Conservation (phyloP, 1,140 invertebrate genomes). For the Plectrocnemia conspersa region DNA sequence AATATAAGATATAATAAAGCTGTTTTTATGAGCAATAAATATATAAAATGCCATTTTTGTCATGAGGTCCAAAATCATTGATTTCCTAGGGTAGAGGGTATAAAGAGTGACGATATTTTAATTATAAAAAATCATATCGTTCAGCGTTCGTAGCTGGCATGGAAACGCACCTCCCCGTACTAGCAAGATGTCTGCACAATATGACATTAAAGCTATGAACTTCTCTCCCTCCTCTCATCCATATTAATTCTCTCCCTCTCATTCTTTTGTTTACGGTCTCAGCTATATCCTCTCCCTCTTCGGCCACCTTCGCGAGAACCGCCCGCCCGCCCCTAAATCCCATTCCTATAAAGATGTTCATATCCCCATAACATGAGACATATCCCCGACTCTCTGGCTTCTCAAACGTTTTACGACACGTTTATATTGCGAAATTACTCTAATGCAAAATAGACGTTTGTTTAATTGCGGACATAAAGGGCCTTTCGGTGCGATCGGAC, state of each 20-base stretch:
- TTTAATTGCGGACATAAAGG: no score
- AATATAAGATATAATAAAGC: no score
- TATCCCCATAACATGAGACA: slow-evolving; percentile 26
- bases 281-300: background rate
- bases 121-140: background rate
- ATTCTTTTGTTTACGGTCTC: slow-evolving; percentile 4
- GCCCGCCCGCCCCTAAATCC: slow-evolving; percentile 2
- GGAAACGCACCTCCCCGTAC: slow-evolving; percentile 11
- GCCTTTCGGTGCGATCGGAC: no score
- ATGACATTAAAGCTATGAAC: slow-evolving; percentile 30
- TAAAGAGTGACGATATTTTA: no score
- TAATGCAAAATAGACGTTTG: no score
- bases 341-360: slow-evolving; percentile 24
- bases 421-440: no score
- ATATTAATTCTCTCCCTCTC: slow-evolving; percentile 16
- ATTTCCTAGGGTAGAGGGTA: no score
- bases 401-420: slow-evolving; percentile 9
- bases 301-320: background rate
- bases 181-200: slow-evolving; percentile 28
- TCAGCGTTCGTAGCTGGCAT: slow-evolving; percentile 6
- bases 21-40: no score
- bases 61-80: no score
- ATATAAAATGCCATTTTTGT: no score
- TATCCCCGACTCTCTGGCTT: slow-evolving; percentile 18
- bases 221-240: slow-evolving; percentile 11